Conservation (phyloP, 2,797 vertebrate genomes). For the Danio albolineatus region DNA sequence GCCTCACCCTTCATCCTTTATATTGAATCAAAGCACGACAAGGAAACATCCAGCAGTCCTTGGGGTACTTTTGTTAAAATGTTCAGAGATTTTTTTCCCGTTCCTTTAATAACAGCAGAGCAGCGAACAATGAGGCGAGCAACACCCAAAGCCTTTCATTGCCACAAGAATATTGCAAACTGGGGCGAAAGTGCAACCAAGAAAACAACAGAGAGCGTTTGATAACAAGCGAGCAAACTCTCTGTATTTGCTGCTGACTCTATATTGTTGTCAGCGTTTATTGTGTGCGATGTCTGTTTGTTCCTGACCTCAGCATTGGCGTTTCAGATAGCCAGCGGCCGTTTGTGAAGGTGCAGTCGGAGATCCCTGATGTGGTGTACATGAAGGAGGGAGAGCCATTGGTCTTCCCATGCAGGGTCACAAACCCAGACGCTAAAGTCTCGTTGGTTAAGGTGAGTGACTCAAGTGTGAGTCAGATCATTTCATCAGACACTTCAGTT, state of each 20-base stretch:
- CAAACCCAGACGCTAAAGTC: constrained; percentile 85
- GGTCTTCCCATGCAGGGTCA: constrained; percentile 91
- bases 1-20: constrained; percentile 75
- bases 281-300: constrained; percentile 66
- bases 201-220: constrained; percentile 70
- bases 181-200: constrained; percentile 61
- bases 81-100: constrained; percentile 79
- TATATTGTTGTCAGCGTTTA: constrained; percentile 68
- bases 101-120: constrained; percentile 78
- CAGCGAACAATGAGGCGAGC: constrained; percentile 77
- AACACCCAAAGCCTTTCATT: constrained; percentile 80
- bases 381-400: constrained; percentile 85
- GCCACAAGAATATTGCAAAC: constrained; percentile 67
- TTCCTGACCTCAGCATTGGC: constrained; percentile 79
- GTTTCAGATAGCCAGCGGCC: constrained; percentile 88
- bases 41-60: constrained; percentile 87
- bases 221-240: constrained; percentile 77
- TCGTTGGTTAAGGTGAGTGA: constrained; percentile 88
- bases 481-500: background rate
- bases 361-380: constrained; percentile 82
- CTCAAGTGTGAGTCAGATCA: background rate
- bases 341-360: constrained; percentile 85
- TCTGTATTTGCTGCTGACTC: constrained; percentile 75
- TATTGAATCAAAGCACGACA: constrained; percentile 82
- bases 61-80: constrained; percentile 85